phyloP scores from a whole-genome alignment of 2,113 vertebrate genomes.

The Gila orcuttii region DNA sequence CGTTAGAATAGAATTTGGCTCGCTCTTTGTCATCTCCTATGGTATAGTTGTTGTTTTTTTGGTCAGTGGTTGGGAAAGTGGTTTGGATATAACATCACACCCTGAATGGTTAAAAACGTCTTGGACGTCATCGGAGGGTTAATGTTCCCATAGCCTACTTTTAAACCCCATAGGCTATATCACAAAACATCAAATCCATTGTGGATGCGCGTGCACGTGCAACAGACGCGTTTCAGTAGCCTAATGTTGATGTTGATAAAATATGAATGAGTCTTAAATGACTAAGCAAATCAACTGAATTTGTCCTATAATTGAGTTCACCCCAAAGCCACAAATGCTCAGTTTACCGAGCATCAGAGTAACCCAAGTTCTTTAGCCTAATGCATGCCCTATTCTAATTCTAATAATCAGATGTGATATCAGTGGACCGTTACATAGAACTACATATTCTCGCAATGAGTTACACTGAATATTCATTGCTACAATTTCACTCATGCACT shows the following conservation, averaged over 20 bases:
- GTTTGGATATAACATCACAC: too few relatives aligned
- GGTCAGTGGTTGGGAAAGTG: too few relatives aligned
- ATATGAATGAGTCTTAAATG: neutral
- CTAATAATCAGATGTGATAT: neutral
- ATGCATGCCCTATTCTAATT: neutral
- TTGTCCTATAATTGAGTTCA: neutral
- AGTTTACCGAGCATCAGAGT: neutral
- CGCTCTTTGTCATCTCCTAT: too few relatives aligned
- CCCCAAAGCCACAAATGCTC: neutral
- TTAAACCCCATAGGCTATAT: too few relatives aligned
- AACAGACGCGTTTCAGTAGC: neutral
- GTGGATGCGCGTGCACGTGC: neutral
- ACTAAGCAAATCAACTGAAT: neutral
- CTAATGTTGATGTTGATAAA: neutral
- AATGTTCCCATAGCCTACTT: too few relatives aligned
- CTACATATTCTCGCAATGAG: neutral
- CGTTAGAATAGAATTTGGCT: neutral
- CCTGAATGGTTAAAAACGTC: too few relatives aligned
- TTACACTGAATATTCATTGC: neutral
- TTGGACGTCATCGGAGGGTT: too few relatives aligned
- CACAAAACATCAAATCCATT: neutral
- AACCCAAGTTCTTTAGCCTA: neutral
- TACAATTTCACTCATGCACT: neutral
- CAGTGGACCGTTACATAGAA: neutral
- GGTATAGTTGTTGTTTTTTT: too few relatives aligned